Evolutionary conservation across 92 coral and sea anemone species (phyloP), one percentile per base, ranked within the genome.

Genomic region (Zoanthus sociatus): DNA sequence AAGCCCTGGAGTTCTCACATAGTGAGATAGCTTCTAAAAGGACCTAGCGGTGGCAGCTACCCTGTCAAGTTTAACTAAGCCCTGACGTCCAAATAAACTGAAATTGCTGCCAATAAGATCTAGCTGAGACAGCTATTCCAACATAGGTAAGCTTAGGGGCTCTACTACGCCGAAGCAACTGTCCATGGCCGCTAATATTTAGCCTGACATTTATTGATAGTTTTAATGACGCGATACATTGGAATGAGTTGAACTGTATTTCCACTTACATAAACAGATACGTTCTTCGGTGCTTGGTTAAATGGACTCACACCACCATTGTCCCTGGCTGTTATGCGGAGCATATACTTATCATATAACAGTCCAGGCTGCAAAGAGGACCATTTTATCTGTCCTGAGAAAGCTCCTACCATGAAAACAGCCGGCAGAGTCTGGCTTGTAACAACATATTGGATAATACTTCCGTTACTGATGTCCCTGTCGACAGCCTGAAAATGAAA

Each of bases 401-500:
- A 32, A 2, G 91, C 20, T 32, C 82, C 77, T 17, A 94, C 64
- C 26, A 71, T 68, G 63, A 94, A 91, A 15, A 77, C 86, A 8
- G 90, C 83, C 15, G 98, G 89, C n/a, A 30, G 21, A 10, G 83
- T 88, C 60, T 87, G 86, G 82, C 89, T 78, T 18, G 81, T 70
- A 26, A 81, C 70, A 71, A 77, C 64, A 85, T 93, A 97, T 71
- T 61, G 87, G 53, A 93, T 61, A 66, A 82, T 78, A 60, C 93
- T 85, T 82, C 81, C 90, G 58, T 87, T 82, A 26, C 92, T 90
- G 37, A 84, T 63, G 76, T 97, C 99, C 66, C 83, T 89, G 78
- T 97, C 99, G 31, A 91, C 73, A n/a, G 99, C 99, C 98, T 94
- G 83, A 18, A 60, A 48, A 50, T 11, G 13, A 13, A 2, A 69